A percentile compares a stretch with the other conserved stretches of the same genome.
phyloP scores from a whole-genome alignment of 1,140 invertebrate genomes.

The Cyclargus thomasi region DNA sequence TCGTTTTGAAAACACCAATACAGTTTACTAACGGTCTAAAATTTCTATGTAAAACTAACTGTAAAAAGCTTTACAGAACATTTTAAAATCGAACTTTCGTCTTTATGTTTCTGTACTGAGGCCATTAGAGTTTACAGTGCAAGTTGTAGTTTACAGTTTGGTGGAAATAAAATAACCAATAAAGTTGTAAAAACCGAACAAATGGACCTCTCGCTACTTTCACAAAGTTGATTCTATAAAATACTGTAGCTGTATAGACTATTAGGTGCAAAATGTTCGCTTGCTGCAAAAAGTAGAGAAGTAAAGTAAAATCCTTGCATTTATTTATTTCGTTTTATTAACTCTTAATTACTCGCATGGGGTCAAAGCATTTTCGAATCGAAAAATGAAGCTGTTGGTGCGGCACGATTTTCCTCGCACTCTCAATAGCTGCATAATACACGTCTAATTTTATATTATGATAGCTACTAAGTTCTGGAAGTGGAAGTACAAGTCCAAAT shows the following conservation, averaged over 20 bases:
- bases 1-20: background rate
- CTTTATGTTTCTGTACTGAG: conserved; percentile 1
- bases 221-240: background rate
- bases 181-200: background rate
- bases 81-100: conserved; percentile 1
- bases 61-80: background rate
- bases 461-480: too few species aligned
- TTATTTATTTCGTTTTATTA: too few species aligned
- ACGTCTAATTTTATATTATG: too few species aligned
- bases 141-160: background rate
- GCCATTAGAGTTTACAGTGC: background rate
- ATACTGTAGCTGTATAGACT: background rate
- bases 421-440: too few species aligned
- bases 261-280: background rate
- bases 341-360: too few species aligned
- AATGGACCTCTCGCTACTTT: background rate
- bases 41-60: background rate
- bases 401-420: too few species aligned
- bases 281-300: background rate
- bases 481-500: too few species aligned
- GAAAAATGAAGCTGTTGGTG: too few species aligned
- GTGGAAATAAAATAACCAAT: background rate
- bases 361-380: too few species aligned
- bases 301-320: too few species aligned
- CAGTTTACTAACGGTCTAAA: background rate